phyloP scores from a whole-genome alignment of 2,113 vertebrate genomes.

The Salvator merianae region DNA sequence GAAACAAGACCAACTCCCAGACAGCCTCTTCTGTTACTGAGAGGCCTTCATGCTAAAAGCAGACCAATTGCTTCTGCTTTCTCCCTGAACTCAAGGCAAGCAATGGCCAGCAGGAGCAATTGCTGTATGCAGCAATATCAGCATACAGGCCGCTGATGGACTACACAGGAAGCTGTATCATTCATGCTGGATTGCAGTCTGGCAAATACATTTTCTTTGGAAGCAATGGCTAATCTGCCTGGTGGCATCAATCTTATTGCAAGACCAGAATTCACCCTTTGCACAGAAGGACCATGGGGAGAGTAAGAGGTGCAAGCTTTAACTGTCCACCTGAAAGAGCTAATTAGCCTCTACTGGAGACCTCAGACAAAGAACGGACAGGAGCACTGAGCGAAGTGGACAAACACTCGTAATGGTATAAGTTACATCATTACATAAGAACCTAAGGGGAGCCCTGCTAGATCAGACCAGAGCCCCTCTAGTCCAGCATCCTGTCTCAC shows the following conservation, averaged over 20 bases:
- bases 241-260: too few relatives aligned
- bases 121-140: too few relatives aligned
- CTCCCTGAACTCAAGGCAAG: neutral
- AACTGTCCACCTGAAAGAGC: too few relatives aligned
- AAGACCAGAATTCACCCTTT: too few relatives aligned
- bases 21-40: neutral
- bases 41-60: neutral
- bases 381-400: too few relatives aligned
- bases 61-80: neutral
- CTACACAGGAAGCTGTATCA: neutral
- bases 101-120: neutral
- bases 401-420: too few relatives aligned
- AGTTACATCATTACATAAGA: too few relatives aligned
- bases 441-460: too few relatives aligned
- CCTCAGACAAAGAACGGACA: too few relatives aligned
- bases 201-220: neutral
- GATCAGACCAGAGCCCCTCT: neutral
- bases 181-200: neutral
- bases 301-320: too few relatives aligned
- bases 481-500: neutral
- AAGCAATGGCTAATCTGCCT: neutral
- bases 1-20: neutral
- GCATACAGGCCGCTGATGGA: neutral
- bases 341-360: too few relatives aligned
- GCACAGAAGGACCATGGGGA: too few relatives aligned